phyloP scores from a whole-genome alignment of 2,888 invertebrate species.

The Willowsia nigromaculata region DNA sequence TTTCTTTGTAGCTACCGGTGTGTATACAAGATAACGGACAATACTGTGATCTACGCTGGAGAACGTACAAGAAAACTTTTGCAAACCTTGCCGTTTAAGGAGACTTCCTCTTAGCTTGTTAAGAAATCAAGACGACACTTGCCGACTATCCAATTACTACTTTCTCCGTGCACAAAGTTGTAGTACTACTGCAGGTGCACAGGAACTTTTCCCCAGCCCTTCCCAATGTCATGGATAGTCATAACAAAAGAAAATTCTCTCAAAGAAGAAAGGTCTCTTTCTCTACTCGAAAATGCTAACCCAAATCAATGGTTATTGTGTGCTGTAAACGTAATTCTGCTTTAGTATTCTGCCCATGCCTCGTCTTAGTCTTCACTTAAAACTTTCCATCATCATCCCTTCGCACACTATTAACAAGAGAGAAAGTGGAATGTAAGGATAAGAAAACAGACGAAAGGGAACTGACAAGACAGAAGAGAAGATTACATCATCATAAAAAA shows the following conservation, averaged over 20 bases:
- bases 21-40: too few relatives aligned
- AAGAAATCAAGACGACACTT: too few relatives aligned
- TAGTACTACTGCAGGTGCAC: too few relatives aligned
- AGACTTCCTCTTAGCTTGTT: too few relatives aligned
- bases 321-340: neutral
- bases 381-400: neutral
- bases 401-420: neutral
- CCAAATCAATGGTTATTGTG: constrained; percentile 8
- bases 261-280: neutral
- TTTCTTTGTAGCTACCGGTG: too few relatives aligned
- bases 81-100: too few relatives aligned
- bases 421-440: neutral
- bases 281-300: neutral
- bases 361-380: neutral
- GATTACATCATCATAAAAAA: constrained; percentile 30
- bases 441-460: neutral
- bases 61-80: too few relatives aligned
- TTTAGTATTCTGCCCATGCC: neutral
- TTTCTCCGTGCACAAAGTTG: too few relatives aligned
- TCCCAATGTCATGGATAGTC: neutral
- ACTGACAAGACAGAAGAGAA: neutral
- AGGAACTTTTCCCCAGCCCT: too few relatives aligned
- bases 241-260: neutral
- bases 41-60: too few relatives aligned
- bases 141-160: too few relatives aligned